phyloP scores from a whole-genome alignment of 2,113 vertebrate genomes.

The Oncorhynchus clarkii region DNA sequence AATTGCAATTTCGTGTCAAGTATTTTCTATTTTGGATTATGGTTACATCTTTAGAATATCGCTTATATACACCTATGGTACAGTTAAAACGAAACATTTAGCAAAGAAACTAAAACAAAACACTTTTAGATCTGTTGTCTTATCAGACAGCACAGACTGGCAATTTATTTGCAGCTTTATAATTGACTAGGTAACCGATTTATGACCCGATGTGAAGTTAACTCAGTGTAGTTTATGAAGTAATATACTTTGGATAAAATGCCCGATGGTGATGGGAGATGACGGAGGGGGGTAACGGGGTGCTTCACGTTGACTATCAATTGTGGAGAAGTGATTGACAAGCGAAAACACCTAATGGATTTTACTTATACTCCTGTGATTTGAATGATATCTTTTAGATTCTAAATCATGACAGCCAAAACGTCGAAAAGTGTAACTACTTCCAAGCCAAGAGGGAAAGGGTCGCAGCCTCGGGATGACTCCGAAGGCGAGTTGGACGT shows the following conservation, averaged over 20 bases:
- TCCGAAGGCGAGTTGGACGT: conserved; percentile 73
- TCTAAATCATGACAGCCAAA: conserved; percentile 79
- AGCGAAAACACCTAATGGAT: conserved; percentile 53
- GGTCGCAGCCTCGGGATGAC: conserved; percentile 74
- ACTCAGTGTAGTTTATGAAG: not conserved
- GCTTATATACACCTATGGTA: no score
- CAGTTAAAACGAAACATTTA: no score
- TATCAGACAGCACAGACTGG: no score
- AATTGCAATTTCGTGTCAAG: not conserved
- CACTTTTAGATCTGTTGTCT: no score
- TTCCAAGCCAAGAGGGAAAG: conserved; percentile 71
- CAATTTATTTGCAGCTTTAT: not conserved
- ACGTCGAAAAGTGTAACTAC: conserved; percentile 78
- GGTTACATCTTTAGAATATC: not conserved
- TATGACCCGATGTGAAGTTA: not conserved
- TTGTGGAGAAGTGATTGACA: conserved; percentile 58
- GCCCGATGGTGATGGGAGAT: conserved; percentile 17
- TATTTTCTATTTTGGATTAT: not conserved
- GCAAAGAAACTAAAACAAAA: no score
- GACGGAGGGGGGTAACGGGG: conserved; percentile 8
- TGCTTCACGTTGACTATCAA: conserved; percentile 36
- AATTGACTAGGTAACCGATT: not conserved
- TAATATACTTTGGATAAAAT: not conserved
- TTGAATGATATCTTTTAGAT: conserved; percentile 50
- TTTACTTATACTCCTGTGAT: conserved; percentile 11